Base-by-base conservation (phyloP, 2,888 invertebrate genomes). In the Amblyjoppa fuscipennis region DNA sequence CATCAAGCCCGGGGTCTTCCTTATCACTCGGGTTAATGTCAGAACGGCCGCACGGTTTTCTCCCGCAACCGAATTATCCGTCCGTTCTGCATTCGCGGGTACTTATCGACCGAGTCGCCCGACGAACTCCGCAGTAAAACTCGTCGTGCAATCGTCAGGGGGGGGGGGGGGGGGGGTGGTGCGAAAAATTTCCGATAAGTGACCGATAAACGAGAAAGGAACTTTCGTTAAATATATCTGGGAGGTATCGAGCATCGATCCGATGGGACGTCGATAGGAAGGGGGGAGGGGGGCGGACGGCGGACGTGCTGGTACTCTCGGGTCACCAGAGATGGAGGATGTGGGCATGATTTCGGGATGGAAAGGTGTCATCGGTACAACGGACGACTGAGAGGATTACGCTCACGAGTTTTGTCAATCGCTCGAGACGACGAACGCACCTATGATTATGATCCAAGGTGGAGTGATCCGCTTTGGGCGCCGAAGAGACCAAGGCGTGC, bases 401-500 rank as follows among this genome's bases (percentile, higher is more conserved):
- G 73, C 41, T 6, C 13, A 28, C n/a, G 2, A 9, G 41, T 11
- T 41, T 49, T 49, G 1, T 49, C 45, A 3, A 3, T 49, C 16
- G 16, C 45, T 49, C 45, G 45, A 49, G 13, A 53, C 3, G 11
- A 31, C 6, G 49, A 75, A 74, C 91, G 87, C 96, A 98, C 96
- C 98, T 96, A 95, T 96, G 97, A 95, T 96, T 96, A 93, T 96
- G 95, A 94, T 96, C 96, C 90, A 96, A 95, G 88, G 93, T 93
- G 86, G 94, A 94, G 87, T 95, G 95, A 93, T 97, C 97, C 94
- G 97, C 96, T 94, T 97, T 97, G 90, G 97, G 96, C 92, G 96
- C 96, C 86, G 97, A 96, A 87, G 97, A 96, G 90, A 97, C 96
- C 93, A 97, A 96, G 87, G 98, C 97, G 94, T 98, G 98, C 83